phyloP scores from a whole-genome alignment of 2,797 vertebrate genomes.

The Urophycis tenuis region DNA sequence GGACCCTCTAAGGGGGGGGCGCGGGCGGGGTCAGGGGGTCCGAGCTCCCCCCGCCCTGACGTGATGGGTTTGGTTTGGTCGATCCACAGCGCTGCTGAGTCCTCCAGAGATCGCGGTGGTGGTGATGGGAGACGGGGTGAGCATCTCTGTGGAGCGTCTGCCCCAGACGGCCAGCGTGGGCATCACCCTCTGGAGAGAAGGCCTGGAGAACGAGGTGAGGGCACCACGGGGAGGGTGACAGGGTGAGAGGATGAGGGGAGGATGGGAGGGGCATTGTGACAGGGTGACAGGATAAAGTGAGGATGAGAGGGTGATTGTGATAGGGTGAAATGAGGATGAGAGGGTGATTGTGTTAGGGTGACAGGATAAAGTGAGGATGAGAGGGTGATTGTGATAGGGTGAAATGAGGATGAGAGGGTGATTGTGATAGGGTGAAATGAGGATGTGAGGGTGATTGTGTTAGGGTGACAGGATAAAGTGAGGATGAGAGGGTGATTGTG shows the following conservation, averaged over 20 bases:
- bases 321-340: neutral
- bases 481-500: no score
- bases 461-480: no score
- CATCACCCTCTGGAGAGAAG: conserved; percentile 6
- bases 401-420: neutral
- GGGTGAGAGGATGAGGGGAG: neutral
- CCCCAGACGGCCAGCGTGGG: neutral
- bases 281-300: neutral
- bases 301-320: neutral
- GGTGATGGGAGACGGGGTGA: neutral
- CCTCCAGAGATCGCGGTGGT: neutral
- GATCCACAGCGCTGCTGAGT: neutral
- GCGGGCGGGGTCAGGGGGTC: no score
- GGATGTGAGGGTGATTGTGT: neutral
- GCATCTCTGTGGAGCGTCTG: neutral
- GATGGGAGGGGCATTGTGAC: neutral
- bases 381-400: neutral
- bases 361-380: neutral
- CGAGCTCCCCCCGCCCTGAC: no score
- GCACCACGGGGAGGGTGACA: neutral
- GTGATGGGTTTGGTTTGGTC: neutral
- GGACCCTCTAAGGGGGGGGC: no score
- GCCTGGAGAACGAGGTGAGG: neutral
- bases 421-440: neutral
- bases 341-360: neutral